Conservation (phyloP, 1,140 invertebrate species). For the Apolygus lucorum region DNA sequence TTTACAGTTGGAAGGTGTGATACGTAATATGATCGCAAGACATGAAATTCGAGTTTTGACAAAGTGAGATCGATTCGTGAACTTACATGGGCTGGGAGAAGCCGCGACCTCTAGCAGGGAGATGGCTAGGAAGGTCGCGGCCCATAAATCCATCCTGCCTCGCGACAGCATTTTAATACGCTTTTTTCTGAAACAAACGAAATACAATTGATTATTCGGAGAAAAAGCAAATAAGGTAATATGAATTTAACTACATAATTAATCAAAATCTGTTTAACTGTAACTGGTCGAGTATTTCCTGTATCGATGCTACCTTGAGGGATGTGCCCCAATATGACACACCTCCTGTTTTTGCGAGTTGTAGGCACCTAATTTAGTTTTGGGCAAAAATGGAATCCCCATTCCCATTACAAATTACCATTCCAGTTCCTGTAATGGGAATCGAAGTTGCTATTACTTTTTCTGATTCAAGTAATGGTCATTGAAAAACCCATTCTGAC, state of each 20-base stretch:
- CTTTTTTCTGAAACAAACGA: conserved; percentile 6
- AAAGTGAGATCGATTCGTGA: no score
- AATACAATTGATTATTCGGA: neutral
- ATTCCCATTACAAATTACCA: no score
- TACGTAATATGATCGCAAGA: no score
- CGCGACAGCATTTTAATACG: neutral
- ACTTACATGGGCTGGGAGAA: conserved; percentile 18
- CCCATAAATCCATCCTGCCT: neutral
- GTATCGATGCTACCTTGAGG: neutral
- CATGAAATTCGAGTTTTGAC: no score
- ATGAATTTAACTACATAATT: neutral
- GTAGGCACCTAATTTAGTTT: neutral
- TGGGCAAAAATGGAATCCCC: no score
- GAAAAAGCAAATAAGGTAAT: neutral
- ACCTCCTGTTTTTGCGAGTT: neutral
- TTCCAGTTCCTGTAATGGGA: no score
- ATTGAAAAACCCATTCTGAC: no score
- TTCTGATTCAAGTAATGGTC: no score
- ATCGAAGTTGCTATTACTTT: no score
- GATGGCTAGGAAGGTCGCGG: conserved; percentile 15
- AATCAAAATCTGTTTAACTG: neutral
- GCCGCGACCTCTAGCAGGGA: neutral
- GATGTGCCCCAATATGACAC: neutral
- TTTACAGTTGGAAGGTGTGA: no score
- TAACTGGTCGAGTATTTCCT: neutral